Conservation (phyloP, 2,113 vertebrate genomes). For the Callorhinus ursinus region DNA sequence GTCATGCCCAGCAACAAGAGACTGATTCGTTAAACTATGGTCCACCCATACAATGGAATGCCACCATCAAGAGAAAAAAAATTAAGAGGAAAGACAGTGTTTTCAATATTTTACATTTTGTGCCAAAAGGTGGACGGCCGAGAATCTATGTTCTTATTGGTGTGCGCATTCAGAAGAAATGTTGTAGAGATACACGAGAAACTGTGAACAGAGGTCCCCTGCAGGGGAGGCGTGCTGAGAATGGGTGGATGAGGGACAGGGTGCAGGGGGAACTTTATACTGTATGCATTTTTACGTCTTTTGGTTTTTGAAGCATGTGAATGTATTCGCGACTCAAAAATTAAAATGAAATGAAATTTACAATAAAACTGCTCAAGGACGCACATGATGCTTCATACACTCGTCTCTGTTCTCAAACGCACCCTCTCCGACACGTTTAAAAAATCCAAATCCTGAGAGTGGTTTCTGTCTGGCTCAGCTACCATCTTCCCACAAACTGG, state of each 20-base stretch:
- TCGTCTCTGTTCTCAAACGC: neutral
- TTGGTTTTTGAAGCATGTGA: neutral
- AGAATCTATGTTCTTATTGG: neutral
- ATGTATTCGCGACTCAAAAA: neutral
- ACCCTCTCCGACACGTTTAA: neutral
- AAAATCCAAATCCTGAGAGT: neutral
- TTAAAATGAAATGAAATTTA: conserved; percentile 1
- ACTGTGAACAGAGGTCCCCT: rapidly evolving
- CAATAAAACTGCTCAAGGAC: neutral
- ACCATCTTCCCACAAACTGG: rapidly evolving
- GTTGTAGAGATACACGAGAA: rapidly evolving
- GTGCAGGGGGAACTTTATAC: neutral
- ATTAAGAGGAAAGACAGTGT: neutral
- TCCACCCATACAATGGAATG: neutral
- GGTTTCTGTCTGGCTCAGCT: neutral
- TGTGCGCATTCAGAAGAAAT: rapidly evolving
- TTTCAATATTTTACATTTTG: neutral
- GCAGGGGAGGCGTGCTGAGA: neutral
- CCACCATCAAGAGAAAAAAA: neutral
- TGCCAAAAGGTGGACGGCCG: neutral
- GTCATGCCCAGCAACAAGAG: neutral
- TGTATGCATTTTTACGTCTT: neutral
- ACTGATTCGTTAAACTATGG: neutral
- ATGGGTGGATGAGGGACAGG: rapidly evolving
- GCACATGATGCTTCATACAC: rapidly evolving